A percentile compares a stretch with the other conserved stretches of the same genome.
Evolutionary conservation across 2,113 vertebrate species (phyloP).

Genomic region (Clinocottus analis): DNA sequence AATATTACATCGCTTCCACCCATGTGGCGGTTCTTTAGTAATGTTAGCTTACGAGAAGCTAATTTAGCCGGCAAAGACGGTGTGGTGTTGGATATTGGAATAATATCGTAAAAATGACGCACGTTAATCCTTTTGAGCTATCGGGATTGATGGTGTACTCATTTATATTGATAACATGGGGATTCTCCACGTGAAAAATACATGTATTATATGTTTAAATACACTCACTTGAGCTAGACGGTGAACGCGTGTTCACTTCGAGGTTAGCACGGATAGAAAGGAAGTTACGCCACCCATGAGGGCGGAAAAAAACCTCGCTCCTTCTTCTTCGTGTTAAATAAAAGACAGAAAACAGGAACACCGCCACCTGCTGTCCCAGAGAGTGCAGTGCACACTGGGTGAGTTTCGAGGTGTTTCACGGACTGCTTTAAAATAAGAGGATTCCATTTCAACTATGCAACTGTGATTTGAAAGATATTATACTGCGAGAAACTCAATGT

Average conservation of each 20-base stretch:
- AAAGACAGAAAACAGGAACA: not conserved
- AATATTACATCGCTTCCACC: not conserved
- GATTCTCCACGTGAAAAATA: fast-evolving
- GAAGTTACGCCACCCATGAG: conserved; percentile 64
- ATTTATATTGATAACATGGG: fast-evolving
- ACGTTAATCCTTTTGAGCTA: fast-evolving
- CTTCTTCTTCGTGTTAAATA: conserved; percentile 49
- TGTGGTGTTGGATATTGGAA: not conserved
- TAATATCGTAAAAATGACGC: fast-evolving
- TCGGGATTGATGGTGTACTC: fast-evolving
- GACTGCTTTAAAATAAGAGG: too few relatives aligned
- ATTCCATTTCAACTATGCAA: not conserved
- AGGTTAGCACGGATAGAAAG: conserved; percentile 76
- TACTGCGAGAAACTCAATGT: not conserved
- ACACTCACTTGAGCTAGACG: conserved; percentile 78
- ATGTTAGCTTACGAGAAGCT: conserved; percentile 1
- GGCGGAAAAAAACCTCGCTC: conserved; percentile 41
- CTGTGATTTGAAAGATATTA: not conserved
- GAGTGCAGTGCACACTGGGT: not conserved
- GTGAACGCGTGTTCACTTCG: conserved; percentile 72
- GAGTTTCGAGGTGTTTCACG: too few relatives aligned
- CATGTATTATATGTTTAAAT: not conserved
- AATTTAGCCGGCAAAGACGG: not conserved
- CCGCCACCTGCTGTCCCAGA: conserved; percentile 1
- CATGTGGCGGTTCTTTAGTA: conserved; percentile 40